Evolutionary conservation across 2,888 invertebrate species (phyloP).

Genomic region (Melanargia galathea): DNA sequence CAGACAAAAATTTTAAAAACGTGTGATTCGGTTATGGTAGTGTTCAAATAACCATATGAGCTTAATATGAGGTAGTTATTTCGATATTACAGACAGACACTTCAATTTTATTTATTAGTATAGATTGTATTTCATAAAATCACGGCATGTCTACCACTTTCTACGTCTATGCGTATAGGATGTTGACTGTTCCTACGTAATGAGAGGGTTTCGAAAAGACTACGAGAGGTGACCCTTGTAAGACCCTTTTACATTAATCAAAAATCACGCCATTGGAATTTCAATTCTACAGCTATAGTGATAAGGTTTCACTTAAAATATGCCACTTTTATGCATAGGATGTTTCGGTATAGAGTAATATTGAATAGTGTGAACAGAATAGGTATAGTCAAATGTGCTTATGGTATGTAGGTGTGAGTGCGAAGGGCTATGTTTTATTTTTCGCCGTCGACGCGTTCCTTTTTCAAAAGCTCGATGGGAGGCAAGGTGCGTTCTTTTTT

Average conservation of each 20-base stretch:
- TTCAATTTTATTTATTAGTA: too few species aligned
- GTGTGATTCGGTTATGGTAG: too few species aligned
- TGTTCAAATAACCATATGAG: too few species aligned
- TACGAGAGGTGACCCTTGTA: constrained; percentile 54
- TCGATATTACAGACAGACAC: too few species aligned
- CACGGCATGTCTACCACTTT: neutral
- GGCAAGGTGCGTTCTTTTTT: constrained; percentile 78
- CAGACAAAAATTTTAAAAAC: too few species aligned
- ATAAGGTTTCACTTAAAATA: constrained; percentile 12
- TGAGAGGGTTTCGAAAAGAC: constrained; percentile 76
- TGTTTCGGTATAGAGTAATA: constrained; percentile 3
- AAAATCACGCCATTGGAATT: constrained; percentile 16
- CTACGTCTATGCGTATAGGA: constrained; percentile 50
- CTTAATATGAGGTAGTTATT: too few species aligned
- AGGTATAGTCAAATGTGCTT: constrained; percentile 41
- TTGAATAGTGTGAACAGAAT: constrained; percentile 57
- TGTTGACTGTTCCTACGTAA: constrained; percentile 68
- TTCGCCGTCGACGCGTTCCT: constrained; percentile 60
- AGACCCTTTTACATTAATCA: constrained; percentile 35
- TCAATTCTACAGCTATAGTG: neutral
- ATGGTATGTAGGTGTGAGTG: constrained; percentile 44
- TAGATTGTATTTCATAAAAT: neutral
- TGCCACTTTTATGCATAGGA: neutral
- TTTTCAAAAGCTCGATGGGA: constrained; percentile 75
- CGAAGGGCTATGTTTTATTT: constrained; percentile 55